Evolutionary conservation across 2,888 invertebrate genomes (phyloP).

Genomic region (Pollenia labialis): DNA sequence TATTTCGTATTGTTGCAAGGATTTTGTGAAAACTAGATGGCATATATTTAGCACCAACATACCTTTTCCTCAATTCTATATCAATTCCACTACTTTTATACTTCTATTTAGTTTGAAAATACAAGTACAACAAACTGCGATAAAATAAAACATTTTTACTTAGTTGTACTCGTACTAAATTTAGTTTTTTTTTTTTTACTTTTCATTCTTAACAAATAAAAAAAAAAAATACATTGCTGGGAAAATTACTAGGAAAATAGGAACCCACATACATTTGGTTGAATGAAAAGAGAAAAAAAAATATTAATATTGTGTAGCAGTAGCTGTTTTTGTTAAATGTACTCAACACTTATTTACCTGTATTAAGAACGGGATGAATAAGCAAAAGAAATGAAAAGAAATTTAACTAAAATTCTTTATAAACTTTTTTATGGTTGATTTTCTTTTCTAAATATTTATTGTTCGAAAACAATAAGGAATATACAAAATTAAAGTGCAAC

Average conservation of each 20-base stretch:
- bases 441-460: conserved; percentile 27
- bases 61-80: conserved; percentile 16
- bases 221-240: conserved; percentile 24
- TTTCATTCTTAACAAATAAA: conserved; percentile 23
- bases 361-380: conserved; percentile 20
- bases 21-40: conserved; percentile 28
- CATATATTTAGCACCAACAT: conserved; percentile 38
- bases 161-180: not conserved
- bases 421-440: conserved; percentile 23
- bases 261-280: not conserved
- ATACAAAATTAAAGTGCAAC: conserved; percentile 22
- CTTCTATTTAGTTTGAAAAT: not conserved
- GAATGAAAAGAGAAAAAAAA: not conserved
- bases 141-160: conserved; percentile 40
- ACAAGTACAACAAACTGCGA: conserved; percentile 25
- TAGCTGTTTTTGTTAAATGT: conserved; percentile 33
- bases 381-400: not conserved
- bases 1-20: conserved; percentile 35
- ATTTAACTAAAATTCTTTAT: conserved; percentile 23
- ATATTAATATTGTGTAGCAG: conserved; percentile 1
- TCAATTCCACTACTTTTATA: not conserved
- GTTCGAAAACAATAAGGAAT: conserved; percentile 31
- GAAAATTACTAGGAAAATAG: conserved; percentile 16
- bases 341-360: conserved; percentile 61
- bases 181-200: not conserved